Conservation (phyloP, 2,888 invertebrate genomes). For the Morpho achilles region DNA sequence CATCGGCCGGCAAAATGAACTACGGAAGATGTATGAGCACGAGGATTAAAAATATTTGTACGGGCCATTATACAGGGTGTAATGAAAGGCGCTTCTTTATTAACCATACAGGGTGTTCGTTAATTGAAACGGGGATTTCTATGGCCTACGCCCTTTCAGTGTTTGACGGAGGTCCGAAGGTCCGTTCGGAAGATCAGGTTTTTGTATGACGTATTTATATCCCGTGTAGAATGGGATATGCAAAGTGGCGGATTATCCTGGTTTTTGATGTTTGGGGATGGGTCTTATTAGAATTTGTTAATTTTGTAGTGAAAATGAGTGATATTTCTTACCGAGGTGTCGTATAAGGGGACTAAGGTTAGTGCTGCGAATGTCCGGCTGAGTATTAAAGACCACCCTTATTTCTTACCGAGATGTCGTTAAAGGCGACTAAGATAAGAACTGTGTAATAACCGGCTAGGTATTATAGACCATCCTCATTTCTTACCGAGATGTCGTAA, state of each 20-base stretch:
- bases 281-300: too few relatives aligned
- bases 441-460: too few relatives aligned
- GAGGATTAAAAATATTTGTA: slow-evolving; percentile 78
- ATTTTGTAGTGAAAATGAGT: too few relatives aligned
- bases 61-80: slow-evolving; percentile 75
- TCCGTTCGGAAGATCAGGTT: slow-evolving; percentile 23
- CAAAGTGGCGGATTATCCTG: slow-evolving; percentile 12
- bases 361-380: too few relatives aligned
- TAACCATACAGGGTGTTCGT: slow-evolving; percentile 64
- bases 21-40: slow-evolving; percentile 75
- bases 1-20: slow-evolving; percentile 71
- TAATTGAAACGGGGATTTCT: slow-evolving; percentile 66
- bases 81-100: slow-evolving; percentile 75
- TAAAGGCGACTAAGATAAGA: too few relatives aligned
- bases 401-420: too few relatives aligned
- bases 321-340: too few relatives aligned
- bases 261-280: slow-evolving; percentile 4
- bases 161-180: slow-evolving; percentile 59
- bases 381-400: too few relatives aligned
- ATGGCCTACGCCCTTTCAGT: slow-evolving; percentile 57
- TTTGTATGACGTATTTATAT: slow-evolving; percentile 23
- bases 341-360: too few relatives aligned
- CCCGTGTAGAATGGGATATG: slow-evolving; percentile 13
- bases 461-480: too few relatives aligned
- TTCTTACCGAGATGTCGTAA: too few relatives aligned